Percentiles rank a stretch among this genome's conserved stretches.
phyloP scores from a whole-genome alignment of 2,113 vertebrate genomes.

The Mirza zaza region DNA sequence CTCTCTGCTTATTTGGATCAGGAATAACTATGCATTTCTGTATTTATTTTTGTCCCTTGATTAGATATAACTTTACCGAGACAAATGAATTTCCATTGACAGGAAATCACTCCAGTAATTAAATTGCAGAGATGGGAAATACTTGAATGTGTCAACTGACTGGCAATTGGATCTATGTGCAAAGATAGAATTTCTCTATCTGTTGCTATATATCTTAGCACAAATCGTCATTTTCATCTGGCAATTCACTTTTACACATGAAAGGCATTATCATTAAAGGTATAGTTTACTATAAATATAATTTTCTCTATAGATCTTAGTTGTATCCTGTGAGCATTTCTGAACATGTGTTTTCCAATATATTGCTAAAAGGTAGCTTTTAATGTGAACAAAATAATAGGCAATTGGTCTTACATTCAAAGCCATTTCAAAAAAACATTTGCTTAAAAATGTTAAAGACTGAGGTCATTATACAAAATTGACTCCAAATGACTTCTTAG shows the following conservation, averaged over 20 bases:
- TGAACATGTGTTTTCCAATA: not conserved
- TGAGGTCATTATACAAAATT: conserved; percentile 78
- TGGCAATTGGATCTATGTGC: not conserved
- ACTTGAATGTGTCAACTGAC: not conserved
- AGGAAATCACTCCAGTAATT: not conserved
- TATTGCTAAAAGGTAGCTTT: conserved; percentile 47
- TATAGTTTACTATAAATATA: not conserved
- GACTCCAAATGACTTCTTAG: conserved; percentile 76
- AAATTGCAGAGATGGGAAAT: not conserved
- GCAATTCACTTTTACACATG: not conserved
- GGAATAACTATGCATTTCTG: not conserved
- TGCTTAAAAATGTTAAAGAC: conserved; percentile 73
- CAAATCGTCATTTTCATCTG: not conserved
- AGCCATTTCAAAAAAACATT: conserved; percentile 45
- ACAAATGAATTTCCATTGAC: not conserved
- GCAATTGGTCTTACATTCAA: conserved; percentile 41
- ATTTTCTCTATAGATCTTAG: not conserved
- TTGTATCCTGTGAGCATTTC: conserved; percentile 17
- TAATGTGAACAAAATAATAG: conserved; percentile 43
- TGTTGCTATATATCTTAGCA: not conserved
- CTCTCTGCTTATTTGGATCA: not conserved
- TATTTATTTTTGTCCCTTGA: not conserved
- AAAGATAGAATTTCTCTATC: conserved; percentile 33
- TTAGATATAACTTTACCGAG: not conserved
- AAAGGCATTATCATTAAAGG: not conserved